Evolutionary conservation across 2,797 vertebrate genomes (phyloP).

Genomic region (Xenopus petersii): DNA sequence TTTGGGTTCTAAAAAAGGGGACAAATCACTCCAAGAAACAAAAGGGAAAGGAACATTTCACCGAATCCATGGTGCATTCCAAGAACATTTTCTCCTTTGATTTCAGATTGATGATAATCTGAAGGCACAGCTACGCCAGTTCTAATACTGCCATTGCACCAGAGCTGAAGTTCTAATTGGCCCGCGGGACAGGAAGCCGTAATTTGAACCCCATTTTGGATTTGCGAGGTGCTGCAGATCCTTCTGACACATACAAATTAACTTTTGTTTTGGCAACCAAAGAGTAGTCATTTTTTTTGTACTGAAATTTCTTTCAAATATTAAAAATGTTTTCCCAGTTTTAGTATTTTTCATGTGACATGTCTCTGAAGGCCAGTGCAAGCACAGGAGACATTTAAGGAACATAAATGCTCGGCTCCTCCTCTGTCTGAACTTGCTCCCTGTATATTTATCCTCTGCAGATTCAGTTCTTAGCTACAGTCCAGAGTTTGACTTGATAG

Average conservation of each 20-base stretch:
- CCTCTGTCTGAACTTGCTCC: no score
- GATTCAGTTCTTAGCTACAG: no score
- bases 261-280: slow-evolving; percentile 58
- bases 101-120: no score
- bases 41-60: slow-evolving; percentile 55
- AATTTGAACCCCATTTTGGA: no score
- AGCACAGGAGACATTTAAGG: no score
- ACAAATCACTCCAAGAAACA: slow-evolving; percentile 45
- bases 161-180: not conserved
- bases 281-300: slow-evolving; percentile 50
- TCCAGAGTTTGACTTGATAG: no score
- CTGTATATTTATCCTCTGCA: no score
- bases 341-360: slow-evolving; percentile 16
- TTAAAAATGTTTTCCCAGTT: slow-evolving; percentile 12
- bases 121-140: not conserved
- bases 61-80: not conserved
- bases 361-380: not conserved
- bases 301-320: slow-evolving; percentile 8
- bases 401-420: no score
- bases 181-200: no score
- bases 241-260: not conserved
- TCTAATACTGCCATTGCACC: slow-evolving; percentile 10
- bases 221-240: not conserved
- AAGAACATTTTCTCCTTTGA: not conserved
- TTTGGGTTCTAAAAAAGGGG: slow-evolving; percentile 60